Evolutionary conservation across 1,140 invertebrate species (phyloP).

Genomic region (Steinernema khuongi): DNA sequence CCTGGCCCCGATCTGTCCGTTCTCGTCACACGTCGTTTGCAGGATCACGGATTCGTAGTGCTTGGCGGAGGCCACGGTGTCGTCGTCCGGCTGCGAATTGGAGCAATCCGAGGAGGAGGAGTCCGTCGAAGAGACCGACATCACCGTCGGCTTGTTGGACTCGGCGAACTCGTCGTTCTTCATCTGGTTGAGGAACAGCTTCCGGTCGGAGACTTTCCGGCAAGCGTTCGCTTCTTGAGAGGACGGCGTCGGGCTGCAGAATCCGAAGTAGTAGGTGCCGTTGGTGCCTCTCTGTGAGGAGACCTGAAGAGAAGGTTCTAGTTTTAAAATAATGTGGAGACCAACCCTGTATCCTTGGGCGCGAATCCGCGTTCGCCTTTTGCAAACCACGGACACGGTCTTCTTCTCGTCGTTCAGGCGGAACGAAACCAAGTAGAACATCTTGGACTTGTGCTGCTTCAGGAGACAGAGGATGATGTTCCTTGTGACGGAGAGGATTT

Average conservation of each 20-base stretch:
- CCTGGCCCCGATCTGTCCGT: neutral
- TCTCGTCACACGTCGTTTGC: neutral
- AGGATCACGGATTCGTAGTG: constrained; percentile 2
- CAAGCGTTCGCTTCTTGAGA: neutral
- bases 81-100: neutral
- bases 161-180: constrained; percentile 6
- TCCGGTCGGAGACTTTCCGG: neutral
- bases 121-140: neutral
- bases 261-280: neutral
- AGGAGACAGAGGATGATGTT: neutral
- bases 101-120: neutral
- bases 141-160: neutral
- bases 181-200: constrained; percentile 1
- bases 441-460: constrained; percentile 2
- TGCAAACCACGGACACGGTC: neutral
- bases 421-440: neutral
- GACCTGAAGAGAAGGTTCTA: neutral
- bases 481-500: neutral
- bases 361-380: neutral
- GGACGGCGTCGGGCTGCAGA: neutral
- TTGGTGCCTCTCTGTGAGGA: neutral
- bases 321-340: neutral
- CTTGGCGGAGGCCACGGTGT: neutral
- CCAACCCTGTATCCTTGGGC: neutral
- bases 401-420: neutral